These are phyloP conservation scores for Gymnocypris eckloni DNA, from an alignment of 2,797 vertebrate genomes.

Conservation along the genomic window DNA sequence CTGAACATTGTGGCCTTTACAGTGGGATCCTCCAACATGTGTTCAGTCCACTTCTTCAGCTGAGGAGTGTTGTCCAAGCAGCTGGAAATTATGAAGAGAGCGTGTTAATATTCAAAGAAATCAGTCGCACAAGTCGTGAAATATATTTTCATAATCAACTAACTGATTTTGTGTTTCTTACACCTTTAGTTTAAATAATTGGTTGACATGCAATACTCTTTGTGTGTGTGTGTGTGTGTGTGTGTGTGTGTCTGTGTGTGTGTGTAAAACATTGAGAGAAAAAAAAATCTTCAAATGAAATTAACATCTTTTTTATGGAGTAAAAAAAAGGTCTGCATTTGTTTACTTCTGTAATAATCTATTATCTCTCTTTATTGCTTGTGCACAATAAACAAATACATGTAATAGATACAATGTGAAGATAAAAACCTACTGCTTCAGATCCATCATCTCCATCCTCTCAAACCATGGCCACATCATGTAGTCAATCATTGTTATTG, in stretches of 20 bases:
- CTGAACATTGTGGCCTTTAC: constrained; percentile 80
- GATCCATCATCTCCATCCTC: constrained; percentile 76
- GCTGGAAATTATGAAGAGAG: constrained; percentile 68
- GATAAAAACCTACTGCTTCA: constrained; percentile 70
- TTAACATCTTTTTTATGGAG: neutral
- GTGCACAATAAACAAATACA: neutral
- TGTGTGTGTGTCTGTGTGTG: no score
- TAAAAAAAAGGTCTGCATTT: neutral
- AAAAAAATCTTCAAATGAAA: neutral
- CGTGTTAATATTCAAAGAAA: neutral
- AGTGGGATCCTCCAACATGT: constrained; percentile 84
- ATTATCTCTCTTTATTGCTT: neutral
- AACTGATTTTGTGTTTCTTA: neutral
- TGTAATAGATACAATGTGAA: neutral
- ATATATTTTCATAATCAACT: neutral
- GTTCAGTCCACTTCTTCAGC: constrained; percentile 81
- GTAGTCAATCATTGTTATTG: constrained; percentile 92
- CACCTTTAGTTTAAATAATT: neutral
- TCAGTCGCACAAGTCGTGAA: neutral
- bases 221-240: neutral
- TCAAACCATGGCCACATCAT: constrained; percentile 97
- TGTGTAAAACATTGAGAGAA: neutral
- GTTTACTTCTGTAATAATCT: neutral
- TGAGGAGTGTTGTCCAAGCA: constrained; percentile 74
- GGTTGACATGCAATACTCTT: neutral